Evolutionary conservation across 1,140 invertebrate species (phyloP).

Genomic region (Drosophila malerkotliana): DNA sequence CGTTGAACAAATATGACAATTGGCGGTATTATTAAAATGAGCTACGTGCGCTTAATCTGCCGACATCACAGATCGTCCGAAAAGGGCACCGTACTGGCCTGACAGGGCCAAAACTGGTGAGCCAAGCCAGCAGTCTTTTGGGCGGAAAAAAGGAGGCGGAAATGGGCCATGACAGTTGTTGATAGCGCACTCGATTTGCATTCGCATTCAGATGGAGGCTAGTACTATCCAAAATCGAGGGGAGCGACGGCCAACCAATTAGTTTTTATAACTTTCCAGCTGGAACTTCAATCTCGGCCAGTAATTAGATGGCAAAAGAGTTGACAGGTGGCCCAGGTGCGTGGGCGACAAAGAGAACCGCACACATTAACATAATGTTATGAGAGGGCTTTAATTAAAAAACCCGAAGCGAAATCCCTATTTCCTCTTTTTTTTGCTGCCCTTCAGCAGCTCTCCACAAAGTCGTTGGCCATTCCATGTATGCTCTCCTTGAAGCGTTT

Average conservation of each 20-base stretch:
- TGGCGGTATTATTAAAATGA: slow-evolving; percentile 72
- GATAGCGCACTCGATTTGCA: slow-evolving; percentile 80
- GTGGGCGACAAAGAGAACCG: slow-evolving; percentile 37
- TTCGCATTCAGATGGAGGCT: slow-evolving; percentile 16
- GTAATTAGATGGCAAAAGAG: slow-evolving; percentile 63
- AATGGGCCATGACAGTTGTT: slow-evolving; percentile 55
- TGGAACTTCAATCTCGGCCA: slow-evolving; percentile 73
- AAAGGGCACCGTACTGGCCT: slow-evolving; percentile 30
- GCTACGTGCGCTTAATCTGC: slow-evolving; percentile 74
- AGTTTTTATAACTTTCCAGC: slow-evolving; percentile 80
- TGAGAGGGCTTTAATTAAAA: slow-evolving; percentile 79
- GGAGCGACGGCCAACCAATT: slow-evolving; percentile 67
- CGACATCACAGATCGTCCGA: slow-evolving; percentile 52
- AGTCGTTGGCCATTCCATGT: slow-evolving; percentile 61
- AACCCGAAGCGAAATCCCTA: slow-evolving; percentile 44
- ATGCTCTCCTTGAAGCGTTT: slow-evolving; percentile 59
- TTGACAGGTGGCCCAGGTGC: slow-evolving; percentile 43
- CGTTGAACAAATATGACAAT: slow-evolving; percentile 75
- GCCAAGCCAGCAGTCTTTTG: neutral
- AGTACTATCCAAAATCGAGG: slow-evolving; percentile 41
- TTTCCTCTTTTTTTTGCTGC: slow-evolving; percentile 7
- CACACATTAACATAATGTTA: slow-evolving; percentile 80
- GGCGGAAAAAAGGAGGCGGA: neutral
- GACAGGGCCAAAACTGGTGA: slow-evolving; percentile 25
- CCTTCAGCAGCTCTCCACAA: slow-evolving; percentile 47